Percentiles rank a stretch among this genome's conserved stretches.
phyloP scores from a whole-genome alignment of 2,797 vertebrate genomes.

The Acipenser ruthenus region DNA sequence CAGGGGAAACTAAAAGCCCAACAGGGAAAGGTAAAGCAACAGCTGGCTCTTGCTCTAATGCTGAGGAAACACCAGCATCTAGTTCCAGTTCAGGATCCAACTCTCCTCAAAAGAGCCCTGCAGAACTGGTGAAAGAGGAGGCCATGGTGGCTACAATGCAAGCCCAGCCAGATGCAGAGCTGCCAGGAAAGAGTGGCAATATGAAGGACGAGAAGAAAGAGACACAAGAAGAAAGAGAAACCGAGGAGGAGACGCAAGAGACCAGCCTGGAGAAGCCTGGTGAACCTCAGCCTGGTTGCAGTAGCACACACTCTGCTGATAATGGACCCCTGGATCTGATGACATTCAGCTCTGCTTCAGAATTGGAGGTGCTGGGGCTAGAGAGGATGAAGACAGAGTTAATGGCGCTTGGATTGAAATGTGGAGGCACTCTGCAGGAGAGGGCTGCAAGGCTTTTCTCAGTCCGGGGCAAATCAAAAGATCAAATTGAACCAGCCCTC shows the following conservation, averaged over 20 bases:
- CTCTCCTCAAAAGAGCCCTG: slow-evolving; percentile 12
- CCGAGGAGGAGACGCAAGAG: neutral
- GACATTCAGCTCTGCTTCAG: slow-evolving; percentile 41
- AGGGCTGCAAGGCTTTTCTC: slow-evolving; percentile 77
- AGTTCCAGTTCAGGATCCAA: slow-evolving; percentile 15
- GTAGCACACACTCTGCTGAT: slow-evolving; percentile 17
- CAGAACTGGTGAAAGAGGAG: slow-evolving; percentile 6
- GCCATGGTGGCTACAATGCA: neutral
- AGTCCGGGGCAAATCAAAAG: slow-evolving; percentile 55
- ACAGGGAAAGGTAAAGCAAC: neutral
- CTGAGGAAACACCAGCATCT: slow-evolving; percentile 7
- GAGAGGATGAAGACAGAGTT: slow-evolving; percentile 75
- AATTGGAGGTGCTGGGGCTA: slow-evolving; percentile 76
- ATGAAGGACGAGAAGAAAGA: neutral
- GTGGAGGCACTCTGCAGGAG: slow-evolving; percentile 80
- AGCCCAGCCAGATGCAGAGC: neutral
- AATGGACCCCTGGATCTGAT: slow-evolving; percentile 48
- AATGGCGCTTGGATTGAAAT: slow-evolving; percentile 72
- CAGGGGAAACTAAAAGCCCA: slow-evolving; percentile 9
- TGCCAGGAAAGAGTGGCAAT: neutral
- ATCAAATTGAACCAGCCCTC: slow-evolving; percentile 66
- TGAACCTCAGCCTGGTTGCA: slow-evolving; percentile 2
- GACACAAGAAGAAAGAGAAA: too few relatives aligned
- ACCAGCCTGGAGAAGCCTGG: neutral
- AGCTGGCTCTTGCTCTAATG: slow-evolving; percentile 21